Conservation (phyloP, 2,113 vertebrate species). For the Podarcis cretensis region DNA sequence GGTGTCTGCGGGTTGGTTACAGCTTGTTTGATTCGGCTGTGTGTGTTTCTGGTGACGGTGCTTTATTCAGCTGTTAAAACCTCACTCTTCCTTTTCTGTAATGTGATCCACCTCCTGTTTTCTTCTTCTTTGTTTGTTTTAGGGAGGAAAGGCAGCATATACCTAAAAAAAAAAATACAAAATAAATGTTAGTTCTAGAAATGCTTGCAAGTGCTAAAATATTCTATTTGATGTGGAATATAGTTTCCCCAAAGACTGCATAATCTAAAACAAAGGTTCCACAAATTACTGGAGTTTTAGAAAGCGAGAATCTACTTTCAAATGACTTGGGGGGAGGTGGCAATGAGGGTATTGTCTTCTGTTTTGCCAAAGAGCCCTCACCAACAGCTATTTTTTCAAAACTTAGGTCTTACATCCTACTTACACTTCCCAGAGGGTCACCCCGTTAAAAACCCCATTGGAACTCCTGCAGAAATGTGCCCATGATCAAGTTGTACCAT, state of each 20-base stretch:
- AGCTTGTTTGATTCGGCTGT: not conserved
- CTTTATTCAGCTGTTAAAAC: not conserved
- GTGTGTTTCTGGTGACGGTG: not conserved
- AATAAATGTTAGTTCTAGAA: not conserved
- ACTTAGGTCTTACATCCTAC: not conserved
- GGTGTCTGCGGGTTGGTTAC: not conserved
- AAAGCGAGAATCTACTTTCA: not conserved
- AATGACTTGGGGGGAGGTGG: too few species aligned
- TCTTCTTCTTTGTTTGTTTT: not conserved
- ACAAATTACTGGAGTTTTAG: too few species aligned
- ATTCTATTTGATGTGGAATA: not conserved
- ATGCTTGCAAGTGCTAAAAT: not conserved
- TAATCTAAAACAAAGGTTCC: not conserved
- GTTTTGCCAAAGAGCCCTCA: not conserved
- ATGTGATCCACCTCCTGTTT: not conserved
- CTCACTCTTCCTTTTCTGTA: not conserved
- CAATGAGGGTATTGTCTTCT: not conserved
- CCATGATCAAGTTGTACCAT: not conserved
- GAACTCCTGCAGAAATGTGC: not conserved
- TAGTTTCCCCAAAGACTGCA: not conserved
- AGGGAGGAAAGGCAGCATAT: not conserved
- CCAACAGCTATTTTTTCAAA: not conserved
- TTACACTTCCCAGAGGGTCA: not conserved
- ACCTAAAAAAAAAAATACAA: not conserved
- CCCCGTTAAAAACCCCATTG: not conserved